A percentile compares a stretch with the other conserved stretches of the same genome.
phyloP scores from a whole-genome alignment of 2,888 invertebrate species.

The Plagiodera versicolora region DNA sequence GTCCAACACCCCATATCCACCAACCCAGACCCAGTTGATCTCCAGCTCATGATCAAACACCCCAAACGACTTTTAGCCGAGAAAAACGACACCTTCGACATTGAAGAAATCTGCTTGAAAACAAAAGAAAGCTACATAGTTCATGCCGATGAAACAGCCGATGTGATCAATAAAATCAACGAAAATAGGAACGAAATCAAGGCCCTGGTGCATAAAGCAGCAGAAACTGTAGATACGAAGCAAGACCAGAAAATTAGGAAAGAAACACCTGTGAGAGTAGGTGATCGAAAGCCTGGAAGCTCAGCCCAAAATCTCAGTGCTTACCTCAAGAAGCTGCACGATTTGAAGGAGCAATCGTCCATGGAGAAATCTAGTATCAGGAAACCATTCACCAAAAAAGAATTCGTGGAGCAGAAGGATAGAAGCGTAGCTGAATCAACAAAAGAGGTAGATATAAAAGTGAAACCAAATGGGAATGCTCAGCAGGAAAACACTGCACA shows the following conservation, averaged over 20 bases:
- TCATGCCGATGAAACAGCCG: neutral
- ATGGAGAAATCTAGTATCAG: conserved; percentile 6
- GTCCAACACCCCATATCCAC: conserved; percentile 5
- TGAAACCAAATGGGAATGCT: neutral
- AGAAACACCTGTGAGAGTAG: neutral
- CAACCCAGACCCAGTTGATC: neutral
- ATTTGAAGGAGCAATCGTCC: conserved; percentile 16
- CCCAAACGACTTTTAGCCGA: conserved; percentile 22
- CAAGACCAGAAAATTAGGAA: neutral
- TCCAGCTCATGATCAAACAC: conserved; percentile 9
- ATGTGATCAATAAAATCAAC: neutral
- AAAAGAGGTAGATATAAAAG: neutral
- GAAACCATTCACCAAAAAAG: neutral
- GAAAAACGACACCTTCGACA: conserved; percentile 21
- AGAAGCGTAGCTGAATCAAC: neutral
- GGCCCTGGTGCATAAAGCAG: neutral
- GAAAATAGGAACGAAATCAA: neutral
- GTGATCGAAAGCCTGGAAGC: neutral
- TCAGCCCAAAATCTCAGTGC: conserved; percentile 11
- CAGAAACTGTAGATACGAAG: neutral
- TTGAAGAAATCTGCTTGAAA: conserved; percentile 31
- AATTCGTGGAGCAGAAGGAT: too few relatives aligned
- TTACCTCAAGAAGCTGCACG: conserved; percentile 19
- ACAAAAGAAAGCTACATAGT: conserved; percentile 11
- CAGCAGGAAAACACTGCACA: neutral